Evolutionary conservation across 2,797 vertebrate genomes (phyloP), one percentile per base, ranked within the genome.

Genomic region (Podargus strigoides): DNA sequence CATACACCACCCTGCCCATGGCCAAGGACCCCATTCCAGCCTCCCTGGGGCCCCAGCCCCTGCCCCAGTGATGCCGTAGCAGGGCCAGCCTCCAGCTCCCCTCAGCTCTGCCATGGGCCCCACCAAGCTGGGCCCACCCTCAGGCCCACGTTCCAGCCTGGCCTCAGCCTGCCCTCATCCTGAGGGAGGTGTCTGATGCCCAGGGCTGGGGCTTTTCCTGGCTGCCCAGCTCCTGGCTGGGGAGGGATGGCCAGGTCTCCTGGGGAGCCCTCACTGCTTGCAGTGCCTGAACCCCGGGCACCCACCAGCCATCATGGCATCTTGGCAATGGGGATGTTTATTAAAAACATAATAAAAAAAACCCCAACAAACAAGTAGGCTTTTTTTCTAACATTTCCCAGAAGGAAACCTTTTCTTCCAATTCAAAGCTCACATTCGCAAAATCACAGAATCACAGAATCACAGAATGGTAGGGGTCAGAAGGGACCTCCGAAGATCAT

Each of bases 141-240:
- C 0, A 0, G 32, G 11, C 5, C 27, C 32, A 21, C 1, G 13
- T 53, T 68, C 50, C 3, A 10, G 58, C 32, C 11, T 0, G 3
- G 15, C n/a, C 6, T 77, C 34, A 30, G 30, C 14, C 37, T 1
- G 0, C 41, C 23, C 14, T 19, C 4, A 3, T 36, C 27, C 64
- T 36, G 44, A 42, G 28, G 10, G 16, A 28, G 10, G 7, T 55
- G 52, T 27, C 52, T 9, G 28, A 7, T 77, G 63, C 16, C 41
- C 1, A 2, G 49, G 28, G 10, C 70, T 56, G 49, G n/a, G 47
- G 24, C 27, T 89, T 23, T 12, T 34, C 10, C 23, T 5, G 4
- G 19, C 47, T 52, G 24, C 36, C 12, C 22, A 12, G 39, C 36
- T 88, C 2, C 36, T 70, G 64, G 6, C 18, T 79, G 55, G 49